A percentile compares a stretch with the other conserved stretches of the same genome.
These are phyloP conservation scores for Acleris emargana DNA, from an alignment of 2,888 invertebrate species.

Conservation along the genomic window DNA sequence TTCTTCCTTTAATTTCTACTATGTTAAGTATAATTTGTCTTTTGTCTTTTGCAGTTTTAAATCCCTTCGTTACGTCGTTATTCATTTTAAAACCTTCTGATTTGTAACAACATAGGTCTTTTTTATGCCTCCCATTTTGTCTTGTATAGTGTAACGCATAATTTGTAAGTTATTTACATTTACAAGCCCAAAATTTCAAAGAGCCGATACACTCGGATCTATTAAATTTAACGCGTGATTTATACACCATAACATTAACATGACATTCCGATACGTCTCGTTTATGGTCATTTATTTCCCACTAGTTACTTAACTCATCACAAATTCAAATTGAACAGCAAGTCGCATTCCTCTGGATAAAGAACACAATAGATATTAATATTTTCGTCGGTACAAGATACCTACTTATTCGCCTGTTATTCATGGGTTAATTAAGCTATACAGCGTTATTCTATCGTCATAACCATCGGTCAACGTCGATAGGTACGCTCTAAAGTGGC, in stretches of 20 bases:
- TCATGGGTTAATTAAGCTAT: conserved; percentile 78
- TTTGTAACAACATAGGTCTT: no score
- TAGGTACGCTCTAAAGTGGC: conserved; percentile 69
- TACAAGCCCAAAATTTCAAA: not conserved
- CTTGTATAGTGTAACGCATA: no score
- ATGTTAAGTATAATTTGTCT: no score
- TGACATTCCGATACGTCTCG: conserved; percentile 14
- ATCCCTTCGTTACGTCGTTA: no score
- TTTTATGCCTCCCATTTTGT: no score
- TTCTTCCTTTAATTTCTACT: no score
- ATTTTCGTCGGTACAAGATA: conserved; percentile 53
- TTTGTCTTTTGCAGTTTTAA: no score
- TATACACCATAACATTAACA: conserved; percentile 17
- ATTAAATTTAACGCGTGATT: not conserved
- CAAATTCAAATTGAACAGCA: conserved; percentile 30
- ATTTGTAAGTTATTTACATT: no score
- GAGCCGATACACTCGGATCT: conserved; percentile 1
- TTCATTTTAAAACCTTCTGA: no score
- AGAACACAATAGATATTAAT: conserved; percentile 61
- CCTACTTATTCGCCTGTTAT: conserved; percentile 59
- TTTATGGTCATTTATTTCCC: conserved; percentile 31
- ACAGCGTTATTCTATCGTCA: conserved; percentile 82
- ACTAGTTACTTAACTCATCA: conserved; percentile 26
- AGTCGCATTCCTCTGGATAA: conserved; percentile 42
- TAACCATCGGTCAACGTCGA: conserved; percentile 77